Evolutionary conservation across 2,113 vertebrate genomes (phyloP).

Genomic region (Barbus barbus): DNA sequence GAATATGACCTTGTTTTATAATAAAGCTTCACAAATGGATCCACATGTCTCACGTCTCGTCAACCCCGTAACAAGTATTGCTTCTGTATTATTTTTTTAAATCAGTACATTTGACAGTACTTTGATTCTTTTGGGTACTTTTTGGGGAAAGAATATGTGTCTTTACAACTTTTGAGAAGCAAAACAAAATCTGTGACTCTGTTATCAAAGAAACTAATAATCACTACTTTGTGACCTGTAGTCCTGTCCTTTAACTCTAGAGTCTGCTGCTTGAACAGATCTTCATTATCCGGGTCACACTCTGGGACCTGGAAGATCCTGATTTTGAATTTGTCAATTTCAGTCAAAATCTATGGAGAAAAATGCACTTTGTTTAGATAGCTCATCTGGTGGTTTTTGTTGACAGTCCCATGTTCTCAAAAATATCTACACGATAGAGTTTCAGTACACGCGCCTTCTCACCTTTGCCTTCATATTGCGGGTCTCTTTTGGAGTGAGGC

Average conservation of each 20-base stretch:
- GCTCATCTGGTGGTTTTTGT: not conserved
- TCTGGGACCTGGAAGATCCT: constrained; percentile 76
- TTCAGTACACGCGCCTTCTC: not conserved
- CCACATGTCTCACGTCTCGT: too few species aligned
- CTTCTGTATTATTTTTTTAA: too few species aligned
- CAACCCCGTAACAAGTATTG: too few species aligned
- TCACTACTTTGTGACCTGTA: too few species aligned
- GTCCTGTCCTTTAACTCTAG: constrained; percentile 70
- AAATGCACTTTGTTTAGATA: not conserved
- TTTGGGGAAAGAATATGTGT: not conserved
- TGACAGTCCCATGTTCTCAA: not conserved
- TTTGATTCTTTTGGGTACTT: too few species aligned
- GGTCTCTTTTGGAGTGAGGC: constrained; percentile 70
- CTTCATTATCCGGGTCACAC: constrained; percentile 72
- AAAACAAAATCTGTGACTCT: not conserved
- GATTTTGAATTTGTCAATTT: constrained; percentile 72
- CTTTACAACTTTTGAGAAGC: not conserved
- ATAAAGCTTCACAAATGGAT: too few species aligned
- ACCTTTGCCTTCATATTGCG: constrained; percentile 69
- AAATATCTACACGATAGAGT: not conserved
- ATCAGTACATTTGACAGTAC: not conserved
- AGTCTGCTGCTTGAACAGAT: constrained; percentile 67
- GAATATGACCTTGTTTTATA: too few species aligned
- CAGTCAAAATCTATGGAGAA: constrained; percentile 66
- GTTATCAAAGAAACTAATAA: not conserved